Percentiles rank a stretch among this genome's conserved stretches.
These are phyloP conservation scores for Cantharis lateralis DNA, from an alignment of 2,888 invertebrate genomes.

Conservation along the genomic window DNA sequence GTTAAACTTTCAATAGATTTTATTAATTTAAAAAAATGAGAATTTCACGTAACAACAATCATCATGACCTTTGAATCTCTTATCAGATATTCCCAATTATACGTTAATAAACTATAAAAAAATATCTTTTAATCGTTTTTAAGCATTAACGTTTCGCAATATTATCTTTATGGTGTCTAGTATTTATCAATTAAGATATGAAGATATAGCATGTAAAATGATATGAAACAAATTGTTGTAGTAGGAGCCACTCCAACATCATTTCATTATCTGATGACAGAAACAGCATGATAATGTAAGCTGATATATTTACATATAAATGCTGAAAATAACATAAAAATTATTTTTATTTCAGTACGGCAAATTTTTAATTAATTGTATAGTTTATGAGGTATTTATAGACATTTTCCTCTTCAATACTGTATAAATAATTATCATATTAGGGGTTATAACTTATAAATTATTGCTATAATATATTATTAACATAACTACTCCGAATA, in stretches of 20 bases:
- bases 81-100: not conserved
- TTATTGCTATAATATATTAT: too few species aligned
- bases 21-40: not conserved
- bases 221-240: constrained; percentile 55
- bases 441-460: not conserved
- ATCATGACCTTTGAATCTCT: not conserved
- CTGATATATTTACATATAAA: constrained; percentile 28
- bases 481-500: not conserved
- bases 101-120: not conserved
- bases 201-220: constrained; percentile 53
- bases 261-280: constrained; percentile 50
- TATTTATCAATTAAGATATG: constrained; percentile 49
- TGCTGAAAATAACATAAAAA: not conserved
- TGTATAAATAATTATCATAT: not conserved
- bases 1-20: too few species aligned
- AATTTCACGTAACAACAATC: not conserved
- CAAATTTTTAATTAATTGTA: not conserved
- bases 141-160: constrained; percentile 36
- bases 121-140: not conserved
- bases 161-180: constrained; percentile 49
- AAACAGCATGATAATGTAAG: constrained; percentile 40
- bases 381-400: not conserved
- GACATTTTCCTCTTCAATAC: not conserved
- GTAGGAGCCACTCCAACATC: constrained; percentile 44
- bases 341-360: not conserved